phyloP scores from a whole-genome alignment of 2,888 invertebrate species.

The Leptarthrus brevirostris region DNA sequence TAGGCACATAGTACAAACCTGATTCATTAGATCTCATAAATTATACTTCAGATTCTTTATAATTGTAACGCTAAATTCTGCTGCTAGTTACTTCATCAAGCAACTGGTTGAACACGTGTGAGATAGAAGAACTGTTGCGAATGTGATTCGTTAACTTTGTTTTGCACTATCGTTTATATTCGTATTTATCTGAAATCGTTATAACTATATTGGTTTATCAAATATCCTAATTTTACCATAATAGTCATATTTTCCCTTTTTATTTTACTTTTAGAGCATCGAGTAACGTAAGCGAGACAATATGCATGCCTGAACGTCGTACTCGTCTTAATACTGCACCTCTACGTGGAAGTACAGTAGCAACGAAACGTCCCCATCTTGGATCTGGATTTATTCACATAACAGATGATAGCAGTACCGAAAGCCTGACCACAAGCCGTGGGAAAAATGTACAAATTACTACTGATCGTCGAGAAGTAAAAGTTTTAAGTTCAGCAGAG shows the following conservation, averaged over 20 bases:
- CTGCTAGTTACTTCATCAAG: too few species aligned
- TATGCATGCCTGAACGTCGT: slow-evolving; percentile 61
- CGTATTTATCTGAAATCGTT: too few species aligned
- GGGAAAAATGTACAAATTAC: slow-evolving; percentile 63
- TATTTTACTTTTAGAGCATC: slow-evolving; percentile 69
- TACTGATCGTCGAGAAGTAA: slow-evolving; percentile 71
- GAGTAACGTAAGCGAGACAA: slow-evolving; percentile 64
- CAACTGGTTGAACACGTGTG: too few species aligned
- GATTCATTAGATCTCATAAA: too few species aligned
- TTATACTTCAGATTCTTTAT: too few species aligned
- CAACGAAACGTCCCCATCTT: slow-evolving; percentile 56
- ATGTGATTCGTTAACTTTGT: too few species aligned
- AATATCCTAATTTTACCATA: too few species aligned
- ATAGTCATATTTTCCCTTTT: slow-evolving; percentile 2
- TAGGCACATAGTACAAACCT: too few species aligned
- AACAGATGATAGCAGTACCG: slow-evolving; percentile 76
- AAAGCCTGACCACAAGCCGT: slow-evolving; percentile 76
- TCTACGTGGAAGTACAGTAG: slow-evolving; percentile 49
- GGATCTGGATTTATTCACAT: slow-evolving; percentile 62
- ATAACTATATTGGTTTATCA: too few species aligned
- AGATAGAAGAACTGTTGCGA: too few species aligned
- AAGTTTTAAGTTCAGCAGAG: slow-evolving; percentile 69
- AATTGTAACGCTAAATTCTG: too few species aligned
- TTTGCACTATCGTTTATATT: too few species aligned
- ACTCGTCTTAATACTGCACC: slow-evolving; percentile 65